These are phyloP conservation scores for Cricetomys ansorgei DNA, from an alignment of 2,113 vertebrate genomes.

Conservation along the genomic window DNA sequence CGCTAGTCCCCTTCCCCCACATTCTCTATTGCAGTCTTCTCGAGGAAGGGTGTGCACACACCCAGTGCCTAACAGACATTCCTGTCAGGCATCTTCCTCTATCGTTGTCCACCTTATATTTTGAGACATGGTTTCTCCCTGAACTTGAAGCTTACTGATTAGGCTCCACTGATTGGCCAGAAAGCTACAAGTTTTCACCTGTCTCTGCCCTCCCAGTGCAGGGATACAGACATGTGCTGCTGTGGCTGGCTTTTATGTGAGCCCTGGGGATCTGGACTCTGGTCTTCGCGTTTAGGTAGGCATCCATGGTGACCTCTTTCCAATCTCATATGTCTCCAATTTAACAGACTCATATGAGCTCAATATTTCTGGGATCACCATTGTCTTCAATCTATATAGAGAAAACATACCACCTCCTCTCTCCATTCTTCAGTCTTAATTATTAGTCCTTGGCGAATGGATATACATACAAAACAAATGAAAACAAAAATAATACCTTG, in stretches of 20 bases:
- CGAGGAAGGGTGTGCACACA: not conserved
- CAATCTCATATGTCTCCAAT: not conserved
- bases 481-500: not conserved
- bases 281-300: not conserved
- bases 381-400: not conserved
- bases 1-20: not conserved
- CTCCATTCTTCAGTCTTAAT: conserved; percentile 17
- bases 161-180: not conserved
- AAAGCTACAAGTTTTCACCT: not conserved
- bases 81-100: not conserved
- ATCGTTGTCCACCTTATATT: not conserved
- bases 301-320: too few relatives aligned
- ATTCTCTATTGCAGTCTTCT: not conserved
- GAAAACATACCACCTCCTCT: not conserved
- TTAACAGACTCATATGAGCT: not conserved
- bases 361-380: not conserved
- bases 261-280: not conserved
- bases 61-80: not conserved
- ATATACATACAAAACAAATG: conserved; percentile 4
- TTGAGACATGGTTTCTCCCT: not conserved
- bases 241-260: not conserved
- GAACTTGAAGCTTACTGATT: not conserved
- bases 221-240: not conserved
- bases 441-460: conserved; percentile 21
- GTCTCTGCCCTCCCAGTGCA: not conserved